phyloP scores from a whole-genome alignment of 2,888 invertebrate species.

The Alloplasta piceator region DNA sequence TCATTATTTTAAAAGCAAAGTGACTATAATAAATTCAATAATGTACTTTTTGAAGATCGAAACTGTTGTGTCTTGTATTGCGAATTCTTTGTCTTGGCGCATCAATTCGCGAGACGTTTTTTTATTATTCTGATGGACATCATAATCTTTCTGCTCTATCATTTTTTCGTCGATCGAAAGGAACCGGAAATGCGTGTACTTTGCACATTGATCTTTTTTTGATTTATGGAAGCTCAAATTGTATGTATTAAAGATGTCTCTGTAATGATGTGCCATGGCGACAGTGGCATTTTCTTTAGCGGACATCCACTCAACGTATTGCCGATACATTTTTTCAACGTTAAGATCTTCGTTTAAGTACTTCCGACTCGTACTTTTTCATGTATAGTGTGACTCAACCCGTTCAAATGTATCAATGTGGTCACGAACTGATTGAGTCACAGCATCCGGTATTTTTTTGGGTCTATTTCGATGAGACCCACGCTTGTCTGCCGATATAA shows the following conservation, averaged over 20 bases:
- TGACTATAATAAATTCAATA: too few species aligned
- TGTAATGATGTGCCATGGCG: constrained; percentile 19
- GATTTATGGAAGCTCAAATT: constrained; percentile 18
- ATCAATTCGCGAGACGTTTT: too few species aligned
- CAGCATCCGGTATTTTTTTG: constrained; percentile 13
- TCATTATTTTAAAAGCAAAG: too few species aligned
- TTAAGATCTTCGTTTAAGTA: too few species aligned
- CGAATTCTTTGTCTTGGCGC: constrained; percentile 7
- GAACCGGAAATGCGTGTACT: too few species aligned
- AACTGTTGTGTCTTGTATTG: constrained; percentile 4
- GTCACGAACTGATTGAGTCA: constrained; percentile 21
- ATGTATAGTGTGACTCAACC: constrained; percentile 48
- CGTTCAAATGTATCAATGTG: constrained; percentile 31
- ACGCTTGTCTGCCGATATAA: too few species aligned
- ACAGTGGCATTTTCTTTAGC: constrained; percentile 1
- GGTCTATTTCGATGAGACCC: constrained; percentile 13
- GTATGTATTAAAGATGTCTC: constrained; percentile 5
- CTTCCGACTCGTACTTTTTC: constrained; percentile 30
- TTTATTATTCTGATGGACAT: too few species aligned
- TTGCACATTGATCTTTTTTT: too few species aligned
- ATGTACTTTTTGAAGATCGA: too few species aligned
- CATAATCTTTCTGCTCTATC: not conserved
- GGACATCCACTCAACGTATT: constrained; percentile 42
- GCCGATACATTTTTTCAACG: too few species aligned
- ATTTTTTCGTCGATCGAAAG: too few species aligned